Percentiles rank a stretch among this genome's conserved stretches.
These are phyloP conservation scores for Nysson spinosus DNA, from an alignment of 2,888 invertebrate species.

Conservation along the genomic window DNA sequence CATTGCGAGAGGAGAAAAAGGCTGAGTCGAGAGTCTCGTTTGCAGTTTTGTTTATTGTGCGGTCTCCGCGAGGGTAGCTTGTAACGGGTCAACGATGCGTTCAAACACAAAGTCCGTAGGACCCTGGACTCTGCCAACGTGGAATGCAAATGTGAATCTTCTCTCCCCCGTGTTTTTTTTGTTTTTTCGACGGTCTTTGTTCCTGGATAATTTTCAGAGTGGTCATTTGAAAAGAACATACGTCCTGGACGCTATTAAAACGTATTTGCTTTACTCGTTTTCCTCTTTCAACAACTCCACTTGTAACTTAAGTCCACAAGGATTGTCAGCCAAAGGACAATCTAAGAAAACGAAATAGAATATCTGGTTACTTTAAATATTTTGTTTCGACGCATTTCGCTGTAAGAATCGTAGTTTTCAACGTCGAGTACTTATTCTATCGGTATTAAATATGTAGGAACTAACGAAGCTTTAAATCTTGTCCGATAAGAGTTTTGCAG, in stretches of 20 bases:
- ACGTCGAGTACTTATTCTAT: no score
- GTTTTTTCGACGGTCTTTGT: slow-evolving; percentile 48
- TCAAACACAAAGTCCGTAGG: slow-evolving; percentile 50
- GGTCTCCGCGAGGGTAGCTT: slow-evolving; percentile 46
- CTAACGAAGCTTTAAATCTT: no score
- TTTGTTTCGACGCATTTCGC: no score
- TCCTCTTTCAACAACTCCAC: not conserved
- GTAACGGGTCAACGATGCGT: slow-evolving; percentile 63
- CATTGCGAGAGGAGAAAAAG: slow-evolving; percentile 34
- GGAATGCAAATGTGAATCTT: slow-evolving; percentile 34
- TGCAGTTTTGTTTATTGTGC: slow-evolving; percentile 64
- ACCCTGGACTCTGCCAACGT: slow-evolving; percentile 34
- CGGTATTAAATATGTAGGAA: no score
- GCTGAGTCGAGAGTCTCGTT: slow-evolving; percentile 54
- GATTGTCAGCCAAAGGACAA: no score
- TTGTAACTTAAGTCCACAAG: no score
- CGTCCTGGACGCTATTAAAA: slow-evolving; percentile 14
- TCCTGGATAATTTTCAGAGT: slow-evolving; percentile 35
- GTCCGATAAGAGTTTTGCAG: no score
- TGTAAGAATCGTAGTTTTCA: no score
- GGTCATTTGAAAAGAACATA: slow-evolving; percentile 41
- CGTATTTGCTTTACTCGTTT: slow-evolving; percentile 1
- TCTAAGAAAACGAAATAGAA: no score
- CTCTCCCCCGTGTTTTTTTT: no score
- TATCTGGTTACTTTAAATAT: no score